These are phyloP conservation scores for Peribatodes rhomboidaria DNA, from an alignment of 2,888 invertebrate genomes.

Conservation along the genomic window DNA sequence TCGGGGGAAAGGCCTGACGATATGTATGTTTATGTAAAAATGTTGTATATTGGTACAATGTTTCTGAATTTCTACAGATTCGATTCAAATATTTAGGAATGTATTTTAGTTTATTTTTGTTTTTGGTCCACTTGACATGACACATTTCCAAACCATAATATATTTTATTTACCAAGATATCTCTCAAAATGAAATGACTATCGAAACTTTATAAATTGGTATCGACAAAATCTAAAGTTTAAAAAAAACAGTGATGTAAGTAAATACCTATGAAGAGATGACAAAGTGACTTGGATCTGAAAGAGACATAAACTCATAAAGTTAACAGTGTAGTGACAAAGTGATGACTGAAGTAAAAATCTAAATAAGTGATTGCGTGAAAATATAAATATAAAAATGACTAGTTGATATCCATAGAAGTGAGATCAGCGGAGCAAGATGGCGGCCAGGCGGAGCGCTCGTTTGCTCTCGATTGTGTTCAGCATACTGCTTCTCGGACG, in stretches of 20 bases:
- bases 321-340: constrained; percentile 14
- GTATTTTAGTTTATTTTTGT: no score
- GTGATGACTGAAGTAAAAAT: constrained; percentile 7
- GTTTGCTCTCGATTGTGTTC: constrained; percentile 78
- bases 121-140: neutral
- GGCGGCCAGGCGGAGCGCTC: constrained; percentile 69
- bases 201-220: neutral
- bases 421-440: constrained; percentile 61
- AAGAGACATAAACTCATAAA: neutral
- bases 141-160: neutral
- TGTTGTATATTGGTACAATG: no score
- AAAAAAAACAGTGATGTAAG: neutral
- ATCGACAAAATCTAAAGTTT: neutral
- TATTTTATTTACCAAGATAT: neutral
- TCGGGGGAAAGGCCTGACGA: no score
- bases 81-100: no score
- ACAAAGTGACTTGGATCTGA: constrained; percentile 11
- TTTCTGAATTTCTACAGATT: no score
- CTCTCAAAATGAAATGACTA: neutral
- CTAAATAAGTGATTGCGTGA: constrained; percentile 18
- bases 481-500: constrained; percentile 79
- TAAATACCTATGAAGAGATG: constrained; percentile 10
- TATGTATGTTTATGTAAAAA: no score
- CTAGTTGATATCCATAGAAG: constrained; percentile 64
- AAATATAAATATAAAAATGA: constrained; percentile 50